Percentiles rank a stretch among this genome's conserved stretches.
phyloP scores from a whole-genome alignment of 2,113 vertebrate species.

The Colossoma macropomum region DNA sequence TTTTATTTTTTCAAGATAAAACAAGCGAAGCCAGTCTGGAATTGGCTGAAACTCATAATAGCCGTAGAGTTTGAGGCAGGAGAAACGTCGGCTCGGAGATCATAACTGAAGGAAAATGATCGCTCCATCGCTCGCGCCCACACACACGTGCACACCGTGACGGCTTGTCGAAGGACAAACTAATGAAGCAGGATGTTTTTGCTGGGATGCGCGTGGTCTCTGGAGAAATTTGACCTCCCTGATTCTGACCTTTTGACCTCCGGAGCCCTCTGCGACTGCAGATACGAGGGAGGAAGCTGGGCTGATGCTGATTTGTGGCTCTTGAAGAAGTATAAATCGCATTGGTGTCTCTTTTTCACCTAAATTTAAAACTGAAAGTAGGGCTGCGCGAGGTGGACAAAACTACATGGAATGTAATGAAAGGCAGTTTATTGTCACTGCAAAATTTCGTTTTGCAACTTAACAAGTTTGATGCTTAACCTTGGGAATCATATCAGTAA shows the following conservation, averaged over 20 bases:
- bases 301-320: slow-evolving; percentile 69
- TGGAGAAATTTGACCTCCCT: slow-evolving; percentile 47
- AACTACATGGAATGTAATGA: too few species aligned
- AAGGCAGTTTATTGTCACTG: too few species aligned
- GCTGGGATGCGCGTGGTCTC: slow-evolving; percentile 11
- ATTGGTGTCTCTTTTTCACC: neutral
- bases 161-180: slow-evolving; percentile 28
- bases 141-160: too few species aligned
- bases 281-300: slow-evolving; percentile 59
- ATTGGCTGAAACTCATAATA: neutral
- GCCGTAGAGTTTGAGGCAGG: neutral
- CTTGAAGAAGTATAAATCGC: slow-evolving; percentile 7
- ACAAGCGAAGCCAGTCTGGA: neutral
- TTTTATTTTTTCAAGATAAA: slow-evolving; percentile 10
- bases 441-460: too few species aligned
- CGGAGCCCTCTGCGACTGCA: slow-evolving; percentile 49
- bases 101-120: slow-evolving; percentile 16
- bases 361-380: neutral
- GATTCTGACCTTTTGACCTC: slow-evolving; percentile 78
- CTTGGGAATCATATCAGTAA: too few species aligned
- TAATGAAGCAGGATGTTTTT: slow-evolving; percentile 55
- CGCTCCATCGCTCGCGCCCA: neutral
- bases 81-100: neutral
- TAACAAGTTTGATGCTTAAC: too few species aligned
- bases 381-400: neutral